A percentile compares a stretch with the other conserved stretches of the same genome.
Conservation (phyloP, 2,888 invertebrate species). For the Athetis lepigone region DNA sequence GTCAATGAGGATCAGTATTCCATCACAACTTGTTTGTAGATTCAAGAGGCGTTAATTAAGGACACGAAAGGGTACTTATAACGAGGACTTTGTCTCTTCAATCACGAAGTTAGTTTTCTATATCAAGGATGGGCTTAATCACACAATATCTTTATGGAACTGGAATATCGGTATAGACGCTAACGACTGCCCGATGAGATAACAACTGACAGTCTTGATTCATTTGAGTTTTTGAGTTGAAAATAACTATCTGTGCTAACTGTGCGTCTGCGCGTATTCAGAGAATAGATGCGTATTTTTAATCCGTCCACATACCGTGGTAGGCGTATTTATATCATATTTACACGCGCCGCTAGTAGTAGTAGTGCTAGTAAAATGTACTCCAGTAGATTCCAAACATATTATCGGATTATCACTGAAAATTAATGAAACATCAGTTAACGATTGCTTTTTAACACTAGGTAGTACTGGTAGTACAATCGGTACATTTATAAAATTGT, state of each 20-base stretch:
- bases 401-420: too few relatives aligned
- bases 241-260: slow-evolving; percentile 15
- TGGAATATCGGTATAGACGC: slow-evolving; percentile 6
- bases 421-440: too few relatives aligned
- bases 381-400: too few relatives aligned
- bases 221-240: slow-evolving; percentile 20
- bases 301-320: slow-evolving; percentile 9
- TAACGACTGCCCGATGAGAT: slow-evolving; percentile 14
- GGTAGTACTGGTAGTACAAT: neutral
- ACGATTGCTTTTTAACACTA: too few relatives aligned
- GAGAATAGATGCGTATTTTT: slow-evolving; percentile 30
- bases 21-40: slow-evolving; percentile 32
- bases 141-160: slow-evolving; percentile 14
- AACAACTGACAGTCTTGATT: slow-evolving; percentile 25
- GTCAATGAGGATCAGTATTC: slow-evolving; percentile 29
- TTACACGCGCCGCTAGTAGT: too few relatives aligned
- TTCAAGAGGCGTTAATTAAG: slow-evolving; percentile 14
- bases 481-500: neutral
- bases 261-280: neutral
- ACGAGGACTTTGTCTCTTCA: slow-evolving; percentile 25
- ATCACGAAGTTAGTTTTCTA: slow-evolving; percentile 24
- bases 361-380: too few relatives aligned
- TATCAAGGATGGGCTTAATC: slow-evolving; percentile 18
- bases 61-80: slow-evolving; percentile 37
- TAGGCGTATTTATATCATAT: neutral